phyloP scores from a whole-genome alignment of 2,113 vertebrate species.

The Elaphurus davidianus region DNA sequence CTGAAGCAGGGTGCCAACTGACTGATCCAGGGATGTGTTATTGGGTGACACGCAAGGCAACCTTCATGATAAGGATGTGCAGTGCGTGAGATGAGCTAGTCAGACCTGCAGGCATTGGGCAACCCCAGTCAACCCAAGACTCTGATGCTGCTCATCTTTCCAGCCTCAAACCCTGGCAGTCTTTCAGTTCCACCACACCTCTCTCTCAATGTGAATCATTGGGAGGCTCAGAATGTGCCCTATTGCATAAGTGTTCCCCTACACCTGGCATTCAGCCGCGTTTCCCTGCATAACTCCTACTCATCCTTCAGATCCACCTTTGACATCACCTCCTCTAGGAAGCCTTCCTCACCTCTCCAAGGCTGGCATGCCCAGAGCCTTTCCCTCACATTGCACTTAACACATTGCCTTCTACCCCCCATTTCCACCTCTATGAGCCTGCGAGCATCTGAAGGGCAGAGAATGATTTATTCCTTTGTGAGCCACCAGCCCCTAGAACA shows the following conservation, averaged over 20 bases:
- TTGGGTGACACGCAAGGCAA: neutral
- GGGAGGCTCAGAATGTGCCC: neutral
- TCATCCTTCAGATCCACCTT: neutral
- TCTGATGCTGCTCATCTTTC: neutral
- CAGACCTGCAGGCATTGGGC: fast-evolving
- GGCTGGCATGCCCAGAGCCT: neutral
- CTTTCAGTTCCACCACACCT: neutral
- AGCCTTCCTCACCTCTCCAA: neutral
- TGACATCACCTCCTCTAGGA: neutral
- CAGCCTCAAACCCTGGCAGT: neutral
- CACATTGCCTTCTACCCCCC: neutral
- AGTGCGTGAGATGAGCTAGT: neutral
- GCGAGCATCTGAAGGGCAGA: neutral
- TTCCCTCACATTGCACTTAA: neutral
- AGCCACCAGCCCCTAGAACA: neutral
- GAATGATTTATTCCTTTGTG: neutral
- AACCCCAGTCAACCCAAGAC: neutral
- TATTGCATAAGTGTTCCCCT: neutral
- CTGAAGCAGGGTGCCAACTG: neutral
- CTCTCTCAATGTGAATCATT: neutral
- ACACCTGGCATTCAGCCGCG: neutral
- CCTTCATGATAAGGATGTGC: neutral
- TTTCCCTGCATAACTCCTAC: neutral
- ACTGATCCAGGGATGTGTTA: neutral
- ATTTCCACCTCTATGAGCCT: neutral